These are phyloP conservation scores for Ophion ventricosus DNA, from an alignment of 2,888 invertebrate species.

Conservation along the genomic window DNA sequence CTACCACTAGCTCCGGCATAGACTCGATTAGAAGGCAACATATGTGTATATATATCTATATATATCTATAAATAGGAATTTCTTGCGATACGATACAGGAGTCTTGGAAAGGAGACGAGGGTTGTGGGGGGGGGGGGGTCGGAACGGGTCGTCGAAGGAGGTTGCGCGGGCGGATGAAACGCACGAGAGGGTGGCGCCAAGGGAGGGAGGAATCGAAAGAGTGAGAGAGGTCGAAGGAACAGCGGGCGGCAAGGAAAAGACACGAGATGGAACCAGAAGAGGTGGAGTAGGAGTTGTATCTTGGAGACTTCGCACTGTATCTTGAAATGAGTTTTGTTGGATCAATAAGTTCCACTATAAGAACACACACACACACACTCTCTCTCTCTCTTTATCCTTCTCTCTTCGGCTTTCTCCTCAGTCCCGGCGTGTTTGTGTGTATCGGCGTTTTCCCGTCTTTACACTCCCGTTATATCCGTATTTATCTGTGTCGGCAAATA, in stretches of 20 bases:
- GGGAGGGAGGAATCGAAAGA: slow-evolving; percentile 67
- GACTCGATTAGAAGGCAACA: slow-evolving; percentile 60
- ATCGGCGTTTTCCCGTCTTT: slow-evolving; percentile 34
- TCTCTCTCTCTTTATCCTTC: slow-evolving; percentile 67
- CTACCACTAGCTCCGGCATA: slow-evolving; percentile 64
- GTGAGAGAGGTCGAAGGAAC: slow-evolving; percentile 59
- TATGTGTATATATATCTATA: slow-evolving; percentile 5
- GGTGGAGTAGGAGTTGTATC: slow-evolving; percentile 80
- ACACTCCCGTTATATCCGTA: slow-evolving; percentile 74
- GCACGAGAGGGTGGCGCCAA: slow-evolving; percentile 69
- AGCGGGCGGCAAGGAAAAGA: slow-evolving; percentile 60
- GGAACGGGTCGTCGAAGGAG: slow-evolving; percentile 71
- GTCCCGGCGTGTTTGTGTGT: slow-evolving; percentile 75
- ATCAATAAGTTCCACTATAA: slow-evolving; percentile 84
- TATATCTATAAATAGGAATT: slow-evolving; percentile 64
- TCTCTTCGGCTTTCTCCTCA: slow-evolving; percentile 64
- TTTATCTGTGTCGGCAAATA: slow-evolving; percentile 83
- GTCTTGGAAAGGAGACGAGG: slow-evolving; percentile 70
- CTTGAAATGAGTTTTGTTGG: slow-evolving; percentile 84
- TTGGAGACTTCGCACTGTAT: slow-evolving; percentile 84
- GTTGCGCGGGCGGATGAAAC: slow-evolving; percentile 70
- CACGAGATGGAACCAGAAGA: slow-evolving; percentile 74
- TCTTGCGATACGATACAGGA: slow-evolving; percentile 79
- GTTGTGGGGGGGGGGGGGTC: slow-evolving; percentile 69
- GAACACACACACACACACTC: slow-evolving; percentile 73